These are phyloP conservation scores for Carterocephalus palaemon DNA, from an alignment of 2,888 invertebrate species.

Conservation along the genomic window DNA sequence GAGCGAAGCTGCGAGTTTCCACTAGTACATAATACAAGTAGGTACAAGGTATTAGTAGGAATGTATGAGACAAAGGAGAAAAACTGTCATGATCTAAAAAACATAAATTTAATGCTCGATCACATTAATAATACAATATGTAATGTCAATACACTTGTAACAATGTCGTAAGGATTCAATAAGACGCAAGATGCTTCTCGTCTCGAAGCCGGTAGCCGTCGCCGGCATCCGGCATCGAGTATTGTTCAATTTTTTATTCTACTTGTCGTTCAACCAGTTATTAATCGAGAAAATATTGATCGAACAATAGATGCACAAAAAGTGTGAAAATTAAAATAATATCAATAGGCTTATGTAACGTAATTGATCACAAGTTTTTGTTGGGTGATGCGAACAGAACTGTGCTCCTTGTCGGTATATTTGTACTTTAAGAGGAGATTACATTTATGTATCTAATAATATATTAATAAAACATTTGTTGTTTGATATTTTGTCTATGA, in stretches of 20 bases:
- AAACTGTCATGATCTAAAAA: too few species aligned
- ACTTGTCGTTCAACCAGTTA: slow-evolving; percentile 53
- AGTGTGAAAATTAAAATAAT: slow-evolving; percentile 46
- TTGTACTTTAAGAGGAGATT: too few species aligned
- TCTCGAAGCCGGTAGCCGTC: slow-evolving; percentile 47
- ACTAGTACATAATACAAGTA: too few species aligned
- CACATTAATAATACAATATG: slow-evolving; percentile 2
- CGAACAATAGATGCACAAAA: slow-evolving; percentile 58
- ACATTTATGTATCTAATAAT: too few species aligned
- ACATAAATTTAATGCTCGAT: slow-evolving; percentile 1
- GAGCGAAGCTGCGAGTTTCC: too few species aligned
- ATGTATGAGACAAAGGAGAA: too few species aligned
- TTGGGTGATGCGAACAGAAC: background rate
- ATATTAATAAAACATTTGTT: too few species aligned
- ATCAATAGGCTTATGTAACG: slow-evolving; percentile 42
- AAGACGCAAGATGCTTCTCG: slow-evolving; percentile 32
- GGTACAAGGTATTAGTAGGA: too few species aligned
- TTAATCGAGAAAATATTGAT: slow-evolving; percentile 55
- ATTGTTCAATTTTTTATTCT: slow-evolving; percentile 58
- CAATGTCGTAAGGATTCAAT: slow-evolving; percentile 19
- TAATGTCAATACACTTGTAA: slow-evolving; percentile 19
- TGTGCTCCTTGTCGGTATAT: too few species aligned
- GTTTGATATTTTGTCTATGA: too few species aligned
- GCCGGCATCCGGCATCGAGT: slow-evolving; percentile 43
- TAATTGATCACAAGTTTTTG: slow-evolving; percentile 32